A percentile compares a stretch with the other conserved stretches of the same genome.
Conservation (phyloP, 2,113 vertebrate species). For the Hippocampus barbouri region DNA sequence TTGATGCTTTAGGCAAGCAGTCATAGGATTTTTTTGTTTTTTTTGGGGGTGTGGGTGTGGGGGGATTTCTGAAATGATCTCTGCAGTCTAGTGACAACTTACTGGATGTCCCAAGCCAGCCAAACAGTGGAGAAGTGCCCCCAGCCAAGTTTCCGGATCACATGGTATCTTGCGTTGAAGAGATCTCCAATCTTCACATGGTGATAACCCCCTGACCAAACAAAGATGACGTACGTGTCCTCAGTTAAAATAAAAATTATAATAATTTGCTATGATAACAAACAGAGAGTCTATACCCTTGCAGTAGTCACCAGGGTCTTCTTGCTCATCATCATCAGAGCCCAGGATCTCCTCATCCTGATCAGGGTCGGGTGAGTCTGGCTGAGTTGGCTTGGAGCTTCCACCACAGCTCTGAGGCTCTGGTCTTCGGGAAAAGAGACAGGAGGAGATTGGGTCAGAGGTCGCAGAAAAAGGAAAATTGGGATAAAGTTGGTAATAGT, state of each 20-base stretch:
- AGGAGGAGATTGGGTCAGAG: constrained; percentile 1
- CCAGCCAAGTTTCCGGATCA: constrained; percentile 97
- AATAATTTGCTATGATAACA: not conserved
- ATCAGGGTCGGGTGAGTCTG: constrained; percentile 84
- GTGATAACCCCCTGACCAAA: constrained; percentile 85
- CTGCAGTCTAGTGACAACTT: constrained; percentile 52
- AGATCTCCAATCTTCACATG: constrained; percentile 96
- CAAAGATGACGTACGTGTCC: not conserved
- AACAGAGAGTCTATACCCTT: constrained; percentile 70
- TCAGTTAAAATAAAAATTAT: no score
- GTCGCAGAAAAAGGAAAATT: not conserved
- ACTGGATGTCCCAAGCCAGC: constrained; percentile 98
- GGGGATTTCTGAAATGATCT: not conserved
- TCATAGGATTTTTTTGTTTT: not conserved
- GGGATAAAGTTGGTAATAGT: not conserved
- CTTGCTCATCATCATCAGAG: constrained; percentile 95
- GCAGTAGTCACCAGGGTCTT: constrained; percentile 97
- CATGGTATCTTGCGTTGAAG: constrained; percentile 89
- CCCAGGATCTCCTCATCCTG: constrained; percentile 96
- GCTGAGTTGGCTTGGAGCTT: constrained; percentile 69
- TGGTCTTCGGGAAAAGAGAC: constrained; percentile 69
- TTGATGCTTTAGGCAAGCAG: not conserved
- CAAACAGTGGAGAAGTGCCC: constrained; percentile 98
- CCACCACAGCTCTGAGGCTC: constrained; percentile 79
- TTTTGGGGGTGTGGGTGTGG: no score